phyloP scores from a whole-genome alignment of 64 coral and sea anemone species.

The Astreopora myriophthalma region DNA sequence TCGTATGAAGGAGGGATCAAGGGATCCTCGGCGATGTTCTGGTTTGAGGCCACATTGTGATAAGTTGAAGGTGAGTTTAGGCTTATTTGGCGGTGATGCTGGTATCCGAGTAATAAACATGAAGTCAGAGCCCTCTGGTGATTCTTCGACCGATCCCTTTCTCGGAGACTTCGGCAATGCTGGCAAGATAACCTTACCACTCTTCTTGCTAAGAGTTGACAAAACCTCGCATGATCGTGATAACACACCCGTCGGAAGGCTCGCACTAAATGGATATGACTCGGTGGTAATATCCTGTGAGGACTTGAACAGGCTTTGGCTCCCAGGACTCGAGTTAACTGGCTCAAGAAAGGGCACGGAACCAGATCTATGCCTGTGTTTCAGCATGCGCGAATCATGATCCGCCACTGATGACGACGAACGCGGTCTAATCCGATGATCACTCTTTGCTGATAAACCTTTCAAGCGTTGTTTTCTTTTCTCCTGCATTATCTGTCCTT shows the following conservation, averaged over 20 bases:
- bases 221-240: conserved; percentile 81
- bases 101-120: conserved; percentile 72
- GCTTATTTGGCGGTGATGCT: conserved; percentile 38
- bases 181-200: conserved; percentile 40
- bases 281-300: conserved; percentile 53
- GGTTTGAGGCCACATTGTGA: conserved; percentile 68
- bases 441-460: conserved; percentile 25
- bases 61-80: conserved; percentile 7
- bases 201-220: conserved; percentile 49
- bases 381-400: neutral
- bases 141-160: neutral
- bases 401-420: conserved; percentile 79
- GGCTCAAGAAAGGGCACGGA: conserved; percentile 75
- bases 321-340: conserved; percentile 34
- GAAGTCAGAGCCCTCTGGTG: conserved; percentile 27
- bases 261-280: conserved; percentile 43
- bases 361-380: conserved; percentile 57
- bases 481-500: conserved; percentile 69
- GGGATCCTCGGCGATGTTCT: conserved; percentile 70
- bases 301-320: conserved; percentile 71
- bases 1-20: conserved; percentile 67
- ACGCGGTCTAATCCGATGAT: conserved; percentile 56
- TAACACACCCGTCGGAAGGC: conserved; percentile 15
- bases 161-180: conserved; percentile 7
- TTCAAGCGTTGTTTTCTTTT: conserved; percentile 64